Evolutionary conservation across 2,888 invertebrate species (phyloP).

Genomic region (Pristionchus arcanus): DNA sequence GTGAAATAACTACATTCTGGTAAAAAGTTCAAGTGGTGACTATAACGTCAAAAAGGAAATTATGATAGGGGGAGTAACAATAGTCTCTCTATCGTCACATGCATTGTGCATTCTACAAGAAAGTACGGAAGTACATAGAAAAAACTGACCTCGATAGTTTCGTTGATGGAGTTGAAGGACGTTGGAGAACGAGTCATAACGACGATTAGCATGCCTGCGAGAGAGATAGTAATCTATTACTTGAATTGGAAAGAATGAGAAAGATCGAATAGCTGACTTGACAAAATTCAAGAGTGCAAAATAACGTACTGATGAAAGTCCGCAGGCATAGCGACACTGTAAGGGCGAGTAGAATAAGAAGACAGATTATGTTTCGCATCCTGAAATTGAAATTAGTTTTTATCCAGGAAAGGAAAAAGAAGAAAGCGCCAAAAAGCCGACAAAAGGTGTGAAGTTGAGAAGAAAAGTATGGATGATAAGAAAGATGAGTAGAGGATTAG

Average conservation of each 20-base stretch:
- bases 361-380: constrained; percentile 37
- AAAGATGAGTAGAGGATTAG: neutral
- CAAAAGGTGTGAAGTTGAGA: neutral
- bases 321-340: constrained; percentile 13
- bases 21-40: too few relatives aligned
- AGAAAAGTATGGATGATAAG: constrained; percentile 21
- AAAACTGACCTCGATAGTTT: neutral
- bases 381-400: constrained; percentile 83
- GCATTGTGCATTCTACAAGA: too few relatives aligned
- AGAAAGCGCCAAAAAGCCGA: neutral
- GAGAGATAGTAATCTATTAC: neutral
- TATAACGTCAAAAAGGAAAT: neutral
- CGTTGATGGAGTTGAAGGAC: neutral
- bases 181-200: neutral
- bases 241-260: neutral
- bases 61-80: too few relatives aligned
- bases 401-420: constrained; percentile 80
- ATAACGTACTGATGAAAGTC: constrained; percentile 29
- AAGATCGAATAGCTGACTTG: neutral
- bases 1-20: neutral
- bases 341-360: constrained; percentile 12
- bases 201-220: constrained; percentile 24
- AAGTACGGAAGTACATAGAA: neutral
- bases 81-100: too few relatives aligned
- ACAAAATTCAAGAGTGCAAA: neutral